Evolutionary conservation across 1,140 invertebrate species (phyloP).

Genomic region (Zaprionus camerounensis): DNA sequence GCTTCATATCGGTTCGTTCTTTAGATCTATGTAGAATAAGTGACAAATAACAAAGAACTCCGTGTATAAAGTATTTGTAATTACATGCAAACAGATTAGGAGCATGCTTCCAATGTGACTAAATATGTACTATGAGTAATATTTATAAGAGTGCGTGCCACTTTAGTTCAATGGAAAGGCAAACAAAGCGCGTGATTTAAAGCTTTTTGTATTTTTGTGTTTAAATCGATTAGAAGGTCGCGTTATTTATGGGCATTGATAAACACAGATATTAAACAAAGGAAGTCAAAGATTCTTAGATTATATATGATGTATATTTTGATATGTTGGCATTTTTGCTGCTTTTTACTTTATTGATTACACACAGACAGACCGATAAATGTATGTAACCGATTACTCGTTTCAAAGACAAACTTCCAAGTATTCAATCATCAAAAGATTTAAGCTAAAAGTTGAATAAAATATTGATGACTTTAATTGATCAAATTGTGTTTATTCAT

Average conservation of each 20-base stretch:
- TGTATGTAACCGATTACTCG: conserved; percentile 15
- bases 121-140: conserved; percentile 29
- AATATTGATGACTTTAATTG: conserved; percentile 71
- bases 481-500: conserved; percentile 49
- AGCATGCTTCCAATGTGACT: conserved; percentile 16
- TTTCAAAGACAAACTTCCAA: conserved; percentile 60
- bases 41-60: conserved; percentile 42
- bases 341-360: conserved; percentile 68
- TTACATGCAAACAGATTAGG: conserved; percentile 31
- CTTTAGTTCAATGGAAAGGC: conserved; percentile 65
- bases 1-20: conserved; percentile 69
- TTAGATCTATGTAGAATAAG: conserved; percentile 52
- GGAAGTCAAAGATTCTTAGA: conserved; percentile 19
- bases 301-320: conserved; percentile 67
- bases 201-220: conserved; percentile 35
- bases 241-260: conserved; percentile 38
- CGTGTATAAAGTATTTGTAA: conserved; percentile 80
- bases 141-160: conserved; percentile 72
- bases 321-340: conserved; percentile 77
- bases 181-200: conserved; percentile 48
- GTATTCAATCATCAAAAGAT: conserved; percentile 71
- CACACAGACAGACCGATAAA: conserved; percentile 27
- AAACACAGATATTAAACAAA: conserved; percentile 45
- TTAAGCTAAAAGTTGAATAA: conserved; percentile 73
- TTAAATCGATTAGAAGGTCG: conserved; percentile 59